These are phyloP conservation scores for Nomia melanderi DNA, from an alignment of 1,140 invertebrate species.

Conservation along the genomic window DNA sequence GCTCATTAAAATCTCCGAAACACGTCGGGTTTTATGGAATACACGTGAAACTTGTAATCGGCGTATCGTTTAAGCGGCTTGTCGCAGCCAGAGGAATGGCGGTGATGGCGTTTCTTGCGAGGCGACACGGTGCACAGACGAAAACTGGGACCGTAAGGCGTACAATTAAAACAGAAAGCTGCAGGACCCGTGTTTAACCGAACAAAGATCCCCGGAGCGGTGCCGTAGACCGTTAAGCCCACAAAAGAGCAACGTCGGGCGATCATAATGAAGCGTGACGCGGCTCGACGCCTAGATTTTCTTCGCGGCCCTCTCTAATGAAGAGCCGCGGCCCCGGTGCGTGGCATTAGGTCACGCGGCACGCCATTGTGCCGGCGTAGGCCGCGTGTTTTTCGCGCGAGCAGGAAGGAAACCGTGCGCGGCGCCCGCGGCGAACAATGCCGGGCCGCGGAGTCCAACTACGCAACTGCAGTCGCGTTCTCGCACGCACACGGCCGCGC, in stretches of 20 bases:
- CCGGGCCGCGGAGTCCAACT: background rate
- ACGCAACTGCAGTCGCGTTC: background rate
- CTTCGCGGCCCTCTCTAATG: background rate
- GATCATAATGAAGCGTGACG: background rate
- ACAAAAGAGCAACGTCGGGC: background rate
- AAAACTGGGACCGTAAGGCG: too few relatives aligned
- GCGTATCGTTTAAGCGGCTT: too few relatives aligned
- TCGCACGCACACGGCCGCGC: constrained; percentile 17
- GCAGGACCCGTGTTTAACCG: background rate
- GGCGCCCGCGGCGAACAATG: background rate
- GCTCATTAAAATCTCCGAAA: too few relatives aligned
- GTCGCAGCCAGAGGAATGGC: too few relatives aligned
- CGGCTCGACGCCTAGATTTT: background rate
- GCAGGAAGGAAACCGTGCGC: background rate
- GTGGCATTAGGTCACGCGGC: constrained; percentile 19
- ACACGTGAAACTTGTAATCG: too few relatives aligned
- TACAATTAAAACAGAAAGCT: background rate
- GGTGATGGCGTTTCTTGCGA: too few relatives aligned
- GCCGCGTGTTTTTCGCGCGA: background rate
- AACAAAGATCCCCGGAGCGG: background rate
- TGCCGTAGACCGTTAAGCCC: background rate
- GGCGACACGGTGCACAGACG: too few relatives aligned
- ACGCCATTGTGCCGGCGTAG: background rate
- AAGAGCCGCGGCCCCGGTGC: background rate
- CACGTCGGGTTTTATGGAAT: too few relatives aligned